Conservation (phyloP, 2,797 vertebrate genomes). For the Manis crassicaudata region DNA sequence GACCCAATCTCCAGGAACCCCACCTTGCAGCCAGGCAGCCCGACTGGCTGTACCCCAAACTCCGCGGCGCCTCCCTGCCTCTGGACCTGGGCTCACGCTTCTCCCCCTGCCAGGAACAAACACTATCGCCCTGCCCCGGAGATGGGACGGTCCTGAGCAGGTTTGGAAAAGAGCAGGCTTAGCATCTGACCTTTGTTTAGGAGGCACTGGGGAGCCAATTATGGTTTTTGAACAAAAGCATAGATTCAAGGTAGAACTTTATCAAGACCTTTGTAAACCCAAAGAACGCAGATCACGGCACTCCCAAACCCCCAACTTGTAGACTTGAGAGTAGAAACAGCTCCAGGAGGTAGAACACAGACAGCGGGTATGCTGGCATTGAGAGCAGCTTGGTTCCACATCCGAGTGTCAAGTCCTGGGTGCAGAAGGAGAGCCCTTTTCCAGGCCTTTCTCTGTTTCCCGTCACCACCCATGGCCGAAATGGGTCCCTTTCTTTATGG, state of each 20-base stretch:
- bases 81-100: neutral
- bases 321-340: constrained; percentile 4
- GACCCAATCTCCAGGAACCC: neutral
- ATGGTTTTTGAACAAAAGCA: neutral
- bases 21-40: neutral
- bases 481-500: neutral
- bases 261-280: neutral
- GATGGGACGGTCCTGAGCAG: neutral
- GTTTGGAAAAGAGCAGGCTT: neutral
- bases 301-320: neutral
- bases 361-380: neutral
- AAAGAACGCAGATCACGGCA: neutral
- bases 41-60: neutral
- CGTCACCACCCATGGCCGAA: neutral
- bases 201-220: neutral
- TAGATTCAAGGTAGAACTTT: neutral
- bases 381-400: neutral
- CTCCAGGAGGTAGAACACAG: neutral
- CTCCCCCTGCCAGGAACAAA: neutral
- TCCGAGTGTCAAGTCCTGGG: neutral
- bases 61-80: neutral
- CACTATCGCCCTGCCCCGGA: neutral
- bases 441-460: neutral
- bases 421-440: neutral
- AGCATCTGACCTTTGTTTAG: neutral